A percentile compares a stretch with the other conserved stretches of the same genome.
phyloP scores from a whole-genome alignment of 2,888 invertebrate genomes.

The Euphydryas editha region DNA sequence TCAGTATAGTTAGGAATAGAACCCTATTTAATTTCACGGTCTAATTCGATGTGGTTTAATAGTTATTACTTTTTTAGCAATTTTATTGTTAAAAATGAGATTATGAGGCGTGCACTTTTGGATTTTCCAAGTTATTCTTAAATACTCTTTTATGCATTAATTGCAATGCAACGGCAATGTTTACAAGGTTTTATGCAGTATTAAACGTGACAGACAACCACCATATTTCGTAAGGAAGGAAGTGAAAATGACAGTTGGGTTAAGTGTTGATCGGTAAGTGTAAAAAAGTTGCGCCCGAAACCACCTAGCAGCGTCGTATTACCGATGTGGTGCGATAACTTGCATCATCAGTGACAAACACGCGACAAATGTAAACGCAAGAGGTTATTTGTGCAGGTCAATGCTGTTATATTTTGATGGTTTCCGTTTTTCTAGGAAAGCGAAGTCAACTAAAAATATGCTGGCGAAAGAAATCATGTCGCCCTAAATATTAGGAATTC shows the following conservation, averaged over 20 bases:
- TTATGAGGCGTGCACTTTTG: too few species aligned
- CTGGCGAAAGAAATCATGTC: slow-evolving; percentile 31
- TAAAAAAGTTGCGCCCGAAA: slow-evolving; percentile 22
- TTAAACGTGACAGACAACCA: background rate
- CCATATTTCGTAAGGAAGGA: background rate
- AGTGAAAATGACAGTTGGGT: background rate
- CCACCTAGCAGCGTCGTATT: slow-evolving; percentile 50
- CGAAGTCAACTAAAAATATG: slow-evolving; percentile 50
- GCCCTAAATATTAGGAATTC: background rate
- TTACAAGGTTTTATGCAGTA: background rate
- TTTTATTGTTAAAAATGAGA: too few species aligned
- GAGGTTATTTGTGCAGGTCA: slow-evolving; percentile 44
- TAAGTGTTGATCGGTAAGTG: background rate
- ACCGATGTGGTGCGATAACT: slow-evolving; percentile 55
- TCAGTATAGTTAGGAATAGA: too few species aligned
- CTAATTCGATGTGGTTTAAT: too few species aligned
- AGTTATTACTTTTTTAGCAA: too few species aligned
- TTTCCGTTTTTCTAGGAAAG: slow-evolving; percentile 66
- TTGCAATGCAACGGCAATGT: slow-evolving; percentile 13
- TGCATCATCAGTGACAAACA: slow-evolving; percentile 56
- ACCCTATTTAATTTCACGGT: too few species aligned
- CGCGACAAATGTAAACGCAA: slow-evolving; percentile 47
- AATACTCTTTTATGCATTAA: slow-evolving; percentile 26
- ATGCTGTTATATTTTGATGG: slow-evolving; percentile 54
- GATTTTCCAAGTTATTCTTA: too few species aligned